Evolutionary conservation across 2,888 invertebrate genomes (phyloP).

Genomic region (Drosophila cognata): DNA sequence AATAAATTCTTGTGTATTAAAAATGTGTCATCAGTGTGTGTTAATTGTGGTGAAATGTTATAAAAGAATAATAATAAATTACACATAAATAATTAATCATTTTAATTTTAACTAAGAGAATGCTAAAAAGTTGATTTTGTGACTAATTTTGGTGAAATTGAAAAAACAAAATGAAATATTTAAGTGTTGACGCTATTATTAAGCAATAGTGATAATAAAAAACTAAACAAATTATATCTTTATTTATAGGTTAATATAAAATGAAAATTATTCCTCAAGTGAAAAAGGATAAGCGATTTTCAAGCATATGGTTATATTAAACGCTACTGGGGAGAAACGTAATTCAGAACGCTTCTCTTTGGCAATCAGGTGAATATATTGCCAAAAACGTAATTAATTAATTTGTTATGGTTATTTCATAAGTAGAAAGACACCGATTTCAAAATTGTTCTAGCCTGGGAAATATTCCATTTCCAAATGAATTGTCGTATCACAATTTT

Average conservation of each 20-base stretch:
- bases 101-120: neutral
- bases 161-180: neutral
- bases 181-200: neutral
- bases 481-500: neutral
- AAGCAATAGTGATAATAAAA: neutral
- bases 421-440: neutral
- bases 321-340: constrained; percentile 4
- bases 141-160: neutral
- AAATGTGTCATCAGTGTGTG: neutral
- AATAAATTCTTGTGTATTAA: neutral
- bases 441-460: neutral
- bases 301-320: constrained; percentile 8
- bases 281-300: neutral
- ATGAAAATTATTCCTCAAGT: constrained; percentile 32
- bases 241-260: constrained; percentile 19
- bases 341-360: neutral
- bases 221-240: neutral
- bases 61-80: neutral
- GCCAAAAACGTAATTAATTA: no score
- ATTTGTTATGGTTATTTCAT: neutral
- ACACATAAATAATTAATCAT: neutral
- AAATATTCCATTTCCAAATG: neutral
- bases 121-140: neutral
- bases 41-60: neutral
- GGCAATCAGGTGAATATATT: constrained; percentile 23